Conservation (phyloP, 2,888 invertebrate genomes). For the Camptogramma bilineatum region DNA sequence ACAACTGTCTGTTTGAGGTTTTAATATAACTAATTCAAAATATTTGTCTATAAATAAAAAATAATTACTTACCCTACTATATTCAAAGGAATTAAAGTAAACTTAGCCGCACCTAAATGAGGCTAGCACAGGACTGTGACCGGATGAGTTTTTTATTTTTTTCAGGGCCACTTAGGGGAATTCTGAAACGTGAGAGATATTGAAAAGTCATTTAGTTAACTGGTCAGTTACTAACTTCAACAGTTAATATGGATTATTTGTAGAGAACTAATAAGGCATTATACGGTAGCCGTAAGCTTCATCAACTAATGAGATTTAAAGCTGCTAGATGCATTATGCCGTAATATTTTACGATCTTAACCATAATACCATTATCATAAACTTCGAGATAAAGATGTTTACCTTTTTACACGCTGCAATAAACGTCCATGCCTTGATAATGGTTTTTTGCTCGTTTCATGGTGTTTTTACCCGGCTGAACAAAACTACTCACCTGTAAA, state of each 20-base stretch:
- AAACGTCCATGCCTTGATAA: constrained; percentile 2
- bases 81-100: no score
- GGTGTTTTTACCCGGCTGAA: constrained; percentile 13
- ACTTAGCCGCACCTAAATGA: no score
- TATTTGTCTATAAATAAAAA: no score
- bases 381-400: background rate
- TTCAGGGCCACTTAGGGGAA: no score
- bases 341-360: background rate
- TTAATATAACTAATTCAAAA: background rate
- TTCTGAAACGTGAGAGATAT: no score
- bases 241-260: background rate
- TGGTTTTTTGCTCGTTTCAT: constrained; percentile 5
- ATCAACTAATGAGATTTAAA: background rate
- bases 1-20: background rate
- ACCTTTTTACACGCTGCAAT: constrained; percentile 18
- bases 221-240: no score
- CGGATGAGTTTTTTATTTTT: no score
- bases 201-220: no score
- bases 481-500: no score
- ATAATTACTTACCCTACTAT: no score
- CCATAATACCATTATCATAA: background rate
- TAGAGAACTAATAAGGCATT: no score
- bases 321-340: background rate
- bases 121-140: no score
- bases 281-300: background rate